Evolutionary conservation across 2,888 invertebrate species (phyloP).

Genomic region (Lathronympha strigana): DNA sequence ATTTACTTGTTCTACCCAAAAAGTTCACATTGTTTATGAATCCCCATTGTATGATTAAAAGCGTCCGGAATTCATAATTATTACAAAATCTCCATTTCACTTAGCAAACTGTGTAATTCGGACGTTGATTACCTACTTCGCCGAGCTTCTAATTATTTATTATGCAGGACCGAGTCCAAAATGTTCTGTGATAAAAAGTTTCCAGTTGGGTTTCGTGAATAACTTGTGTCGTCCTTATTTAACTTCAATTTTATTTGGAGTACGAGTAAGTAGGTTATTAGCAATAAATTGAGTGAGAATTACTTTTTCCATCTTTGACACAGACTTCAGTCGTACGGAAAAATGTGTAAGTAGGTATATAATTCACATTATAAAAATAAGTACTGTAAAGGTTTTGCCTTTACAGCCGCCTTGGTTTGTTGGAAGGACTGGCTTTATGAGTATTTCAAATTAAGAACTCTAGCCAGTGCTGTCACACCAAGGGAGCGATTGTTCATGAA

Average conservation of each 20-base stretch:
- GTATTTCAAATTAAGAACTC: no score
- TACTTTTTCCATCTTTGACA: constrained; percentile 8
- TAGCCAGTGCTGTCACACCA: no score
- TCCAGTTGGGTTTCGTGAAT: constrained; percentile 30
- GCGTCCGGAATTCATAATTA: background rate
- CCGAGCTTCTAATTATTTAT: constrained; percentile 27
- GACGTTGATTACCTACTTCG: constrained; percentile 23
- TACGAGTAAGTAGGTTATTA: constrained; percentile 35
- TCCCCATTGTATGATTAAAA: background rate
- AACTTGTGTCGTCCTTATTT: constrained; percentile 24
- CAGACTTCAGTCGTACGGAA: background rate
- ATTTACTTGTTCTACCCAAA: no score
- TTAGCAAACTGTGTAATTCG: constrained; percentile 16
- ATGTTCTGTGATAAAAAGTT: constrained; percentile 32
- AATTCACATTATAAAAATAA: no score
- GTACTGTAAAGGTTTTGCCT: no score
- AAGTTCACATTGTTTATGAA: no score
- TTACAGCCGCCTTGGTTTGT: no score
- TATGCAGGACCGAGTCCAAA: constrained; percentile 30
- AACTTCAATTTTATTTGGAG: constrained; percentile 31
- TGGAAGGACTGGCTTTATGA: no score
- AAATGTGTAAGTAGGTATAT: no score
- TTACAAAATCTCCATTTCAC: constrained; percentile 24
- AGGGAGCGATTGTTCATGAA: no score
- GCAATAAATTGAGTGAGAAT: constrained; percentile 28